Percentiles rank a stretch among this genome's conserved stretches.
These are phyloP conservation scores for Cephalopachus bancanus DNA, from an alignment of 2,797 vertebrate genomes.

Conservation along the genomic window DNA sequence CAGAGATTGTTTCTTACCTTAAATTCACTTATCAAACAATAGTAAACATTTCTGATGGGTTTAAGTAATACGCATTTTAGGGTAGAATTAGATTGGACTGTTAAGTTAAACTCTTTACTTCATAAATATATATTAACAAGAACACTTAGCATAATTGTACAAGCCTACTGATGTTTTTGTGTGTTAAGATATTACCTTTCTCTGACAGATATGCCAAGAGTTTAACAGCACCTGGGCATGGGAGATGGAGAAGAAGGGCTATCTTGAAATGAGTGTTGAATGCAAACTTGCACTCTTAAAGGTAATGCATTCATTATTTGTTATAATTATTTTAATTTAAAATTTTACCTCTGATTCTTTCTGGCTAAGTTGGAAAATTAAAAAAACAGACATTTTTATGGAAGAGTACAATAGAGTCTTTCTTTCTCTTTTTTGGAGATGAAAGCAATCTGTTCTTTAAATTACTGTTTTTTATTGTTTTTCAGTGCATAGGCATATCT, in stretches of 20 bases:
- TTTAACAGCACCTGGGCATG: constrained; percentile 99
- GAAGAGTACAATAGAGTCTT: background rate
- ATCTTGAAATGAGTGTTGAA: constrained; percentile 96
- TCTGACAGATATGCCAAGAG: constrained; percentile 96
- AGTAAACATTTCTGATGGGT: constrained; percentile 44
- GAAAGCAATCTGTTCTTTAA: background rate
- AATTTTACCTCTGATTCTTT: constrained; percentile 38
- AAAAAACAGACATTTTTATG: constrained; percentile 33
- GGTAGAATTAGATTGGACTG: background rate
- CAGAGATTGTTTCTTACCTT: background rate
- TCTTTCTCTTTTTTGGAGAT: background rate
- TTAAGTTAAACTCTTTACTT: constrained; percentile 47
- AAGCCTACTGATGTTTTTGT: constrained; percentile 17
- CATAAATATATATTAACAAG: constrained; percentile 18
- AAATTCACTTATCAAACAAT: background rate
- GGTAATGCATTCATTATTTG: constrained; percentile 88
- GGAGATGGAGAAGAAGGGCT: constrained; percentile 99
- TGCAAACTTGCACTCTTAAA: constrained; percentile 98
- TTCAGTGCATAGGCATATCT: background rate
- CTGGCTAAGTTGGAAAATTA: constrained; percentile 60
- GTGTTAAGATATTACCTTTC: constrained; percentile 70
- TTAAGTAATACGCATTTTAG: constrained; percentile 33
- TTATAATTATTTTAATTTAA: constrained; percentile 68
- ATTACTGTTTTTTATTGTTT: background rate
- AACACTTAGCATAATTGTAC: constrained; percentile 4